Base-by-base conservation (phyloP, 2,113 vertebrate genomes). In the Melanostigma gelatinosum region DNA sequence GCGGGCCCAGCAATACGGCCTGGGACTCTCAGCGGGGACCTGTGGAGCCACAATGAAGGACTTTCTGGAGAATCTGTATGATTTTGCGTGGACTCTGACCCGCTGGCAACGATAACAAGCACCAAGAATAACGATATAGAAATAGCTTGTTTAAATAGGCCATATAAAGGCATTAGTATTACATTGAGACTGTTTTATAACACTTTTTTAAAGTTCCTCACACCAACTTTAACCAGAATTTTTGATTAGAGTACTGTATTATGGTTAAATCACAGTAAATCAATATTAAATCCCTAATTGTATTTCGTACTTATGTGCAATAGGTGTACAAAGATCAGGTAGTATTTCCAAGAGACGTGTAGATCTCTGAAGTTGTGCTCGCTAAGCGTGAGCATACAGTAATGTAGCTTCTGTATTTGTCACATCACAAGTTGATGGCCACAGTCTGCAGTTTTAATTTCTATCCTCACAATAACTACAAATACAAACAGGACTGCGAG, bases 301-400 rank as follows among this genome's bases (percentile, higher is more conserved):
- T 22, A 69, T 9, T 80, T 58, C 4, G 64, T 7, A 20, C 24
- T 2, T 38, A 0, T 75, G 42, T 38, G 82, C 85, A 81, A 11
- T 3, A 85, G 87, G 80, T 20, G 52, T 18, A 50, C 36, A 79
- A 27, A 72, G n/a, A 0, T 2, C 32, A 65, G 15, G 42, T 11
- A 22, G 16, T 40, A 10, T 62, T 50, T 34, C 13, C 12, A 64
- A 40, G 36, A 58, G 12, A 50, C 16, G 48, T 20, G 10, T 58
- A 29, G 24, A n/a, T 40, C 11, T 63, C 24, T 22, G 63, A 40
- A 27, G n/a, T 27, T 44, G 36, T 64, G 62, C n/a, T 66, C 24
- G 46, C 6, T 3, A 20, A 34, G 8, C 32, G 44, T 32, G 15
- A 69, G 2, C 65, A 10, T 1, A 34, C 34, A 15, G 6, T 32